Evolutionary conservation across 2,113 vertebrate species (phyloP), one percentile per base, ranked within the genome.

Genomic region (Australoheros scitulus): DNA sequence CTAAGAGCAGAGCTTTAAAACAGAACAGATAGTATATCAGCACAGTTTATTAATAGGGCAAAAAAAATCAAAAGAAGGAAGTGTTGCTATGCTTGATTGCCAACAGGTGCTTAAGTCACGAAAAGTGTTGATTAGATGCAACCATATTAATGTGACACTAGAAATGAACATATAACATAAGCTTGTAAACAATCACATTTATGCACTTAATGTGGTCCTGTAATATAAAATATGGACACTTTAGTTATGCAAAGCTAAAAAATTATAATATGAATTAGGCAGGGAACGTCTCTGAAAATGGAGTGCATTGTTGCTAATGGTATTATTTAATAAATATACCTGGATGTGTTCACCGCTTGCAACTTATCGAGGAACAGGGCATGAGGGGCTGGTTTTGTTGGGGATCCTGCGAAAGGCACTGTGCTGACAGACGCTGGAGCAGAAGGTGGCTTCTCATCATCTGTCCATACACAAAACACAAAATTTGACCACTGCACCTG

Each of bases 291-390:
- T 43, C 55, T 58, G 32, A 41, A 20, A 55, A 6, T n/a, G 47
- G 18, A n/a, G 24, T 7, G 7, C 32, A 72, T n/a, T 55, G 32
- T 72, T 55, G 47, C 11, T 6, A 55, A 9, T 55, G 26, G 11
- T 32, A 72, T 34, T 55, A 34, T 2, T 72, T 72, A 36, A 50
- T 6, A 26, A 41, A 38, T 15, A 2, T 90, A 97, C 97, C 94
- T 97, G 87, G 94, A 94, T 77, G 91, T 93, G n/a, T 95, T 88
- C 77, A 96, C 92, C 74, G 96, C 96, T 91, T 97, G 95, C 77
- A 97, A 81, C 86, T 95, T 94, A 83, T 96, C 95, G 65, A 97
- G 95, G 77, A 97, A 94, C 61, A 95, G 75, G 59, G 58, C 4
- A 41, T 93, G 93, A 59, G 91, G 78, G 17, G 86, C 76, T 41